These are phyloP conservation scores for Drosophila neutralis DNA, from an alignment of 2,888 invertebrate genomes.

Conservation along the genomic window DNA sequence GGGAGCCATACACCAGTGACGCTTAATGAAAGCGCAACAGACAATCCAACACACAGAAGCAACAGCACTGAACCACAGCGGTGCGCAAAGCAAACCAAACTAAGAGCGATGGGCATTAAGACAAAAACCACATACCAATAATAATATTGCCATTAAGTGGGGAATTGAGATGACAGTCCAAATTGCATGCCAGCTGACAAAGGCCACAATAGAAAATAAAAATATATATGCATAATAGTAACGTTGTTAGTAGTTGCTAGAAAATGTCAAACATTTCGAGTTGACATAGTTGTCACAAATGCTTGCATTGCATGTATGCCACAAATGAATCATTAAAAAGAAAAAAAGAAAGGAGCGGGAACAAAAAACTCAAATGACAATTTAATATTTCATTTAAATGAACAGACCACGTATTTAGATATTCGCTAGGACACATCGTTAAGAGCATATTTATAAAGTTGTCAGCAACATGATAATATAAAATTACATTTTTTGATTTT, in stretches of 20 bases:
- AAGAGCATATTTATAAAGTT: not conserved
- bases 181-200: conserved; percentile 7
- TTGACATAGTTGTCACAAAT: conserved; percentile 1
- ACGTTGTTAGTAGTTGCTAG: not conserved
- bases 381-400: conserved; percentile 9
- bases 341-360: not conserved
- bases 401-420: not conserved
- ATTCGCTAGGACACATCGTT: not conserved
- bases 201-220: not conserved
- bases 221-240: not conserved
- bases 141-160: conserved; percentile 73
- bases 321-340: conserved; percentile 1
- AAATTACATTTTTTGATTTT: not conserved
- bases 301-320: conserved; percentile 32
- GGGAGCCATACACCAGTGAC: conserved; percentile 76
- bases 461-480: not conserved
- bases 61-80: conserved; percentile 51
- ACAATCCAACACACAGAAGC: conserved; percentile 25
- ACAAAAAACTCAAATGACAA: not conserved
- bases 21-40: conserved; percentile 80
- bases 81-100: conserved; percentile 36
- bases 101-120: conserved; percentile 22
- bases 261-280: conserved; percentile 11
- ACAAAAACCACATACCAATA: conserved; percentile 53
- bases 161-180: conserved; percentile 64